Evolutionary conservation across 2,888 invertebrate species (phyloP), one percentile per base, ranked within the genome.

Genomic region (Galerucella pusilla): DNA sequence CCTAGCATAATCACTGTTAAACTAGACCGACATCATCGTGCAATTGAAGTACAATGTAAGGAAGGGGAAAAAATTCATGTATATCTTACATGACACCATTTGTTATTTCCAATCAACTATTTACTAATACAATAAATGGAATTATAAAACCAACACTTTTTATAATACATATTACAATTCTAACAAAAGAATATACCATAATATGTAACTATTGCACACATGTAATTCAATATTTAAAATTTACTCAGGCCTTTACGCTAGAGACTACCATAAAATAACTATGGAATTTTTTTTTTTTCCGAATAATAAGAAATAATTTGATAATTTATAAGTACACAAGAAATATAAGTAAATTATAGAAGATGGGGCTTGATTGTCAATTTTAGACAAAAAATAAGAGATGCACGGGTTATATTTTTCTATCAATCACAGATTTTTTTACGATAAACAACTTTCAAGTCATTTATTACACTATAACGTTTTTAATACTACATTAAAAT

Each of bases 351-450:
- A 57, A 54, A 54, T 54, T 54, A 57, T 20, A 57, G 16, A 52
- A 52, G 52, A 52, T 42, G 28, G 7, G 25, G 52, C 52, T 45
- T 70, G 71, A 65, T 71, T 65, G 65, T 64, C 65, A 57, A 20
- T 60, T 46, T 64, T 35, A 71, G 54, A 46, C 46, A 42, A 11
- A 20, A 70, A 64, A 64, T 54, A 54, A 46, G 42, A 65, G 28
- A 52, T 45, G 54, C 64, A 20, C 45, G 35, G 1, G 42, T 1
- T 16, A 42, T 71, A 28, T 45, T 71, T 65, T 65, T 71, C n/a
- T 65, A 45, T 71, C 10, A 65, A 71, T 65, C 71, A 71, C 71
- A 71, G 71, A 71, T 65, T 64, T 71, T 49, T 71, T 71, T 65
- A 54, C 71, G 57, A 71, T 65, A 57, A 71, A 20, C 10, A 57